Conservation (phyloP, 2,888 invertebrate species). For the Drosophila nigricruria region DNA sequence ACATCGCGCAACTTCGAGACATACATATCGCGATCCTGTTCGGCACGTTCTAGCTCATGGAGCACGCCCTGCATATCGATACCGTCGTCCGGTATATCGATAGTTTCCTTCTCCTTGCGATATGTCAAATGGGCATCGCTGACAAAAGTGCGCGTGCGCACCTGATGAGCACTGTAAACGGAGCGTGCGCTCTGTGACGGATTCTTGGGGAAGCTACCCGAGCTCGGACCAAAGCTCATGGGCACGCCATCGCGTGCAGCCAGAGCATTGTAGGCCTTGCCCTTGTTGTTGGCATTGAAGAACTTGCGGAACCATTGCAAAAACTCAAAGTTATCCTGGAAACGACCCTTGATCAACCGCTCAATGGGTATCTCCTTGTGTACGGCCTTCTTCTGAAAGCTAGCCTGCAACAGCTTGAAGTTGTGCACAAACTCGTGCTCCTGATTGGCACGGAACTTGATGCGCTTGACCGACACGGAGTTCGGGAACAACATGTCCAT, state of each 20-base stretch:
- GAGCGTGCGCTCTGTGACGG: constrained; percentile 8
- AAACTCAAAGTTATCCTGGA: constrained; percentile 99
- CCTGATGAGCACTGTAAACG: background rate
- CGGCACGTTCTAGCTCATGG: background rate
- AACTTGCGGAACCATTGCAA: constrained; percentile 91
- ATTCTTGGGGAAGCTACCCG: background rate
- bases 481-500: constrained; percentile 99
- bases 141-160: constrained; percentile 13
- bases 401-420: constrained; percentile 50
- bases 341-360: constrained; percentile 95
- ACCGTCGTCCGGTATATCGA: background rate
- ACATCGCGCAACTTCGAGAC: constrained; percentile 23
- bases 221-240: constrained; percentile 37
- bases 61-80: background rate
- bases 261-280: constrained; percentile 21
- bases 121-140: constrained; percentile 7
- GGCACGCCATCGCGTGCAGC: constrained; percentile 21
- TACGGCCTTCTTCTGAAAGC: constrained; percentile 41
- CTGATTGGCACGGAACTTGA: constrained; percentile 98
- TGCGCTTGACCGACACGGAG: constrained; percentile 94
- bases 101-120: background rate
- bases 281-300: constrained; percentile 41
- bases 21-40: constrained; percentile 29
- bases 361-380: constrained; percentile 74
- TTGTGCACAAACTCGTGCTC: constrained; percentile 50